Conservation (phyloP, 1,140 invertebrate genomes). For the Drosophila funebris region DNA sequence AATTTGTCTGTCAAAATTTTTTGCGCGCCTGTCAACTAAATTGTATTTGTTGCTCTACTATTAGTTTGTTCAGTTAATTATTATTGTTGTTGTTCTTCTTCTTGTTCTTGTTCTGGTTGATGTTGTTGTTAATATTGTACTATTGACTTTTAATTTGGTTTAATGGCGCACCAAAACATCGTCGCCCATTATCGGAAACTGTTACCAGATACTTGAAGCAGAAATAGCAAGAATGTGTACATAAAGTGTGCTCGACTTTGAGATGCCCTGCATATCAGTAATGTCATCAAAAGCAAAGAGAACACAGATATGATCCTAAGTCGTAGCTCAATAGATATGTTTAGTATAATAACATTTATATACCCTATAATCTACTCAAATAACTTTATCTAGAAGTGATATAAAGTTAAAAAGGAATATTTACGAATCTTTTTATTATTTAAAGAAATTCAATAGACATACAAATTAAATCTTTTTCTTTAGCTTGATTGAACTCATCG, state of each 20-base stretch:
- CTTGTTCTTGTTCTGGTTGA: not conserved
- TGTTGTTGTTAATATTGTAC: constrained; percentile 8
- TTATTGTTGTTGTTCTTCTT: constrained; percentile 13
- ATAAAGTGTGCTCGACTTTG: not conserved
- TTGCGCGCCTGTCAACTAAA: constrained; percentile 25
- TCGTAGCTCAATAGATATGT: too few species aligned
- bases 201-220: constrained; percentile 28
- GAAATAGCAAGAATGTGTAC: not conserved
- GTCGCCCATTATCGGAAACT: constrained; percentile 30
- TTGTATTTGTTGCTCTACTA: constrained; percentile 15
- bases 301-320: too few species aligned
- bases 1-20: constrained; percentile 14
- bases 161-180: constrained; percentile 64
- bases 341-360: too few species aligned
- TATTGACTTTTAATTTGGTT: constrained; percentile 76
- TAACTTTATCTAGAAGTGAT: too few species aligned
- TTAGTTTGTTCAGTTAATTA: constrained; percentile 12
- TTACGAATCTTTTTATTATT: not conserved
- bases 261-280: not conserved
- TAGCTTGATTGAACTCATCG: not conserved
- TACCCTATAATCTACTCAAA: too few species aligned
- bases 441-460: not conserved
- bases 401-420: too few species aligned
- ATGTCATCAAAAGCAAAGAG: too few species aligned
- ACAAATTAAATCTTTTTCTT: not conserved